These are phyloP conservation scores for Ornithoptera alexandrae DNA, from an alignment of 2,888 invertebrate genomes.

Conservation along the genomic window DNA sequence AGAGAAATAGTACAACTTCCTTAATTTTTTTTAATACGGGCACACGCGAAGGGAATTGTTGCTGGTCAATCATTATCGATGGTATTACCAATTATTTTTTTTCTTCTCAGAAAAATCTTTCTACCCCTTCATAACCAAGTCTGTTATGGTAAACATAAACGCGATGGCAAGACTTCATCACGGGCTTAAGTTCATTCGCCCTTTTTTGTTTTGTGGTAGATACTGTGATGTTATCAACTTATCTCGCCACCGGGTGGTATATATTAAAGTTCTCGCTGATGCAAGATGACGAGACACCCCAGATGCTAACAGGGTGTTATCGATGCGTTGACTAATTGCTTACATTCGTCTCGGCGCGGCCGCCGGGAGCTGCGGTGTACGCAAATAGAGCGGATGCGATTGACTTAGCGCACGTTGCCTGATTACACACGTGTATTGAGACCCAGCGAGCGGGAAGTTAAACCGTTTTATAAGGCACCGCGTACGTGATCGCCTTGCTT, in stretches of 20 bases:
- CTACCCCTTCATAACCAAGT: too few relatives aligned
- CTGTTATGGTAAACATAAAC: neutral
- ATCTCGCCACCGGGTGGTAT: neutral
- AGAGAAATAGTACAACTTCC: too few relatives aligned
- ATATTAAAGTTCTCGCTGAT: constrained; percentile 41
- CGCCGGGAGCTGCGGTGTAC: constrained; percentile 52
- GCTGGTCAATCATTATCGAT: too few relatives aligned
- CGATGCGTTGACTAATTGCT: constrained; percentile 70
- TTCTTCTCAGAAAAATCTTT: too few relatives aligned
- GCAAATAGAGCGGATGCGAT: constrained; percentile 66
- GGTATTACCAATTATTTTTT: too few relatives aligned
- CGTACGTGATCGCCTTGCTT: constrained; percentile 23
- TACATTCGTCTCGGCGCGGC: constrained; percentile 61
- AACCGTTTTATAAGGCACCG: constrained; percentile 25
- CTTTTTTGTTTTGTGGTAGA: neutral
- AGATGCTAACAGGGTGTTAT: constrained; percentile 62
- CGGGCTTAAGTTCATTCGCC: neutral
- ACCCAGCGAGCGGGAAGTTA: constrained; percentile 30
- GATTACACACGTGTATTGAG: constrained; percentile 40
- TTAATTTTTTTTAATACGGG: too few relatives aligned
- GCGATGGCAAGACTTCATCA: neutral
- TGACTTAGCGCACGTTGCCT: constrained; percentile 68
- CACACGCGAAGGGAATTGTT: too few relatives aligned
- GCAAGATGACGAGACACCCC: constrained; percentile 39
- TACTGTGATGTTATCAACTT: neutral